Evolutionary conservation across 2,797 vertebrate species (phyloP).

Genomic region (Pseudochaenichthys georgianus): DNA sequence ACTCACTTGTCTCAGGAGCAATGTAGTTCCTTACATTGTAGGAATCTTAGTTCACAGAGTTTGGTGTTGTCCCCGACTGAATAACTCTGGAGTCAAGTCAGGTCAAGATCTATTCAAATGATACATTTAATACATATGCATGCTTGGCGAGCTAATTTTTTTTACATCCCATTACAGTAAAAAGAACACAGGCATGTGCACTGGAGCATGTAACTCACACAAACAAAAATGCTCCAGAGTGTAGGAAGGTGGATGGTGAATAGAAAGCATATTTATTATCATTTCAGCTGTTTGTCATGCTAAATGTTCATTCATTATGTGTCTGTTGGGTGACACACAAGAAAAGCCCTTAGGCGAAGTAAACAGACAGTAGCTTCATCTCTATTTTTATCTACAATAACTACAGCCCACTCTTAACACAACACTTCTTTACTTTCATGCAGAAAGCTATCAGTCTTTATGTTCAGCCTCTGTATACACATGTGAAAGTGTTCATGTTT

Average conservation of each 20-base stretch:
- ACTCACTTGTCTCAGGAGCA: slow-evolving; percentile 37
- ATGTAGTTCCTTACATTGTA: slow-evolving; percentile 30
- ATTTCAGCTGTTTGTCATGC: slow-evolving; percentile 46
- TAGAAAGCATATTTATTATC: slow-evolving; percentile 33
- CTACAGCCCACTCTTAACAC: slow-evolving; percentile 22
- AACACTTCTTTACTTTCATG: slow-evolving; percentile 32
- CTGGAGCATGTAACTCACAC: slow-evolving; percentile 27
- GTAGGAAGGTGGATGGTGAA: slow-evolving; percentile 22
- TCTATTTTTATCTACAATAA: slow-evolving; percentile 23
- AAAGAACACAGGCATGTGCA: slow-evolving; percentile 22
- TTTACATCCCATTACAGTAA: slow-evolving; percentile 30
- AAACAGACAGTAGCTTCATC: slow-evolving; percentile 51
- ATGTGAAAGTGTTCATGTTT: slow-evolving; percentile 43
- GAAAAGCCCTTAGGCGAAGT: slow-evolving; percentile 46
- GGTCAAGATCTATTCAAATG: slow-evolving; percentile 50
- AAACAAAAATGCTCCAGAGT: slow-evolving; percentile 23
- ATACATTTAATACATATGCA: slow-evolving; percentile 53
- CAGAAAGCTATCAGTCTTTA: slow-evolving; percentile 30
- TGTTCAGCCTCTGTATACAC: slow-evolving; percentile 30
- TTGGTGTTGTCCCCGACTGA: slow-evolving; percentile 36
- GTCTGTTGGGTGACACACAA: slow-evolving; percentile 26
- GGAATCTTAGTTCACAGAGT: slow-evolving; percentile 45
- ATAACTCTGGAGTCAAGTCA: slow-evolving; percentile 32
- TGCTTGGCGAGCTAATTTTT: slow-evolving; percentile 32
- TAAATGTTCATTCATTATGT: slow-evolving; percentile 52